phyloP scores from a whole-genome alignment of 2,113 vertebrate genomes.

The Harpagus bidentatus region DNA sequence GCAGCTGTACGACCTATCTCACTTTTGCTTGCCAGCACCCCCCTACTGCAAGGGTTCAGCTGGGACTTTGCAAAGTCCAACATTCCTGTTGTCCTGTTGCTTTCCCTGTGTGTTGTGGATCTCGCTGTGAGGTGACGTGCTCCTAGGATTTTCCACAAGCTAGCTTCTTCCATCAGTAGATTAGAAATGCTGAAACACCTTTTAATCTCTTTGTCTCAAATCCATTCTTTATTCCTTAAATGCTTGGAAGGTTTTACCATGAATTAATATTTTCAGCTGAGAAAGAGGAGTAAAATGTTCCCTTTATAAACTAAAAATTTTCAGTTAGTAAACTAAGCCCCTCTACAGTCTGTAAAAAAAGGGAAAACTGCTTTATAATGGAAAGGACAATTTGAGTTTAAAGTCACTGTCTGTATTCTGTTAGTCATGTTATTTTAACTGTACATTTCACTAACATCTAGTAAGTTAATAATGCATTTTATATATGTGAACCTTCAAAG shows the following conservation, averaged over 20 bases:
- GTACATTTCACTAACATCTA: neutral
- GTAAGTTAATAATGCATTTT: constrained; percentile 21
- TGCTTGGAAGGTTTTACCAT: neutral
- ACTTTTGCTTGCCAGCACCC: neutral
- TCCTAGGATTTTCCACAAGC: neutral
- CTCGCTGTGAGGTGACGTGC: neutral
- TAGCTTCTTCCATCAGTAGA: neutral
- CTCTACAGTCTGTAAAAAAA: neutral
- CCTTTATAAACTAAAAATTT: neutral
- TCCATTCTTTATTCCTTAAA: neutral
- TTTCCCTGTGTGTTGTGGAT: neutral
- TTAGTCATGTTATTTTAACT: neutral
- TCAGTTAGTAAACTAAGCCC: neutral
- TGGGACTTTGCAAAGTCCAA: neutral
- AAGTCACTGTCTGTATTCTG: neutral
- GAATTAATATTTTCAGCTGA: neutral
- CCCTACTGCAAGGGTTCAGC: neutral
- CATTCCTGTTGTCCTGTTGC: neutral
- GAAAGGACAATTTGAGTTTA: neutral
- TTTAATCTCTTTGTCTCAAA: neutral
- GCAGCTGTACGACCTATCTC: neutral
- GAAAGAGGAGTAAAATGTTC: neutral
- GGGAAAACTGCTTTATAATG: neutral
- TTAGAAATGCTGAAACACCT: neutral
- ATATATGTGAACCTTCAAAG: neutral